Conservation (phyloP, 2,797 vertebrate genomes). For the Helostoma temminkii region DNA sequence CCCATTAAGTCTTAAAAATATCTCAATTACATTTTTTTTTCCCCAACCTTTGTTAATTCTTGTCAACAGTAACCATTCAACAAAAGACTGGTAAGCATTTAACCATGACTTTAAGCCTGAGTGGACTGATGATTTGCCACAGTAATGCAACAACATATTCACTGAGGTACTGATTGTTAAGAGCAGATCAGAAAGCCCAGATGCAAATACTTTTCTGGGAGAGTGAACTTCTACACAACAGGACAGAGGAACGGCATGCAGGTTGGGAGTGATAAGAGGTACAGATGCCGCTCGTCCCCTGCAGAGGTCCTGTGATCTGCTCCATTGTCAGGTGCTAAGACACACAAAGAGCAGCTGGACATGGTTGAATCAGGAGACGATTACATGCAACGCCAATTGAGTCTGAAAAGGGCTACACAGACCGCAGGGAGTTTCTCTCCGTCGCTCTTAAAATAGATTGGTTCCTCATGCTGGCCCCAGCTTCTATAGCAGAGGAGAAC, state of each 20-base stretch:
- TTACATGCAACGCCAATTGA: conserved; percentile 85
- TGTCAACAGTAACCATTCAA: conserved; percentile 13
- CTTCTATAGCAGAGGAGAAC: conserved; percentile 63
- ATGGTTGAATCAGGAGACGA: conserved; percentile 81
- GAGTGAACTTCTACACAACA: conserved; percentile 70
- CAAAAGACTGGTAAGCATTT: conserved; percentile 23
- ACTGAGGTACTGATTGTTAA: conserved; percentile 30
- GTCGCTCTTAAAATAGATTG: conserved; percentile 50
- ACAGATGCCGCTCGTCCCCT: conserved; percentile 72
- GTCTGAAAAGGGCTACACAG: conserved; percentile 75
- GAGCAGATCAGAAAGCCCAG: conserved; percentile 44
- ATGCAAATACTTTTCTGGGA: conserved; percentile 75
- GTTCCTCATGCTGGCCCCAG: conserved; percentile 58
- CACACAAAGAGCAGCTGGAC: conserved; percentile 85
- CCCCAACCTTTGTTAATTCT: conserved; percentile 11
- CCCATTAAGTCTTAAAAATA: neutral
- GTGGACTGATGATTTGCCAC: conserved; percentile 26
- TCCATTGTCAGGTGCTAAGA: conserved; percentile 73
- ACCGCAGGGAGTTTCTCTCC: conserved; percentile 68
- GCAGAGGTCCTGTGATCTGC: conserved; percentile 79
- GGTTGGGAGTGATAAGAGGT: conserved; percentile 67
- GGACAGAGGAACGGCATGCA: conserved; percentile 44
- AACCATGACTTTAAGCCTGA: conserved; percentile 10
- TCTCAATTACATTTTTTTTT: conserved; percentile 18
- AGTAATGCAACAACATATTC: conserved; percentile 45